Evolutionary conservation across 1,140 invertebrate genomes (phyloP).

Genomic region (Contarinia nasturtii): DNA sequence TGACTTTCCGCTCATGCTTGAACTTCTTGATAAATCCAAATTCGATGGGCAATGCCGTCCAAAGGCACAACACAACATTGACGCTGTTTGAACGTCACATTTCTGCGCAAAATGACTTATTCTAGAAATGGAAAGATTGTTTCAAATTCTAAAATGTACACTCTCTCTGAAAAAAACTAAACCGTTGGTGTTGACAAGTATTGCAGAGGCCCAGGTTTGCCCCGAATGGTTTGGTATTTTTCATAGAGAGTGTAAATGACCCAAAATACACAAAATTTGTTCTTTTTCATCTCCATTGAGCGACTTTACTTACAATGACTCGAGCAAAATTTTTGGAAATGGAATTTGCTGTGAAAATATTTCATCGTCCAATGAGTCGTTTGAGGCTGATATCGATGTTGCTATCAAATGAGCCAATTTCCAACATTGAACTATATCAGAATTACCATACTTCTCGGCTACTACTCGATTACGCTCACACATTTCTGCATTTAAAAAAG

Average conservation of each 20-base stretch:
- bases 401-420: slow-evolving; percentile 52
- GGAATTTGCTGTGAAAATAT: slow-evolving; percentile 38
- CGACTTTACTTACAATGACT: slow-evolving; percentile 73
- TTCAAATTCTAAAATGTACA: no score
- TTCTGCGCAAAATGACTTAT: slow-evolving; percentile 59
- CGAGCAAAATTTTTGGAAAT: slow-evolving; percentile 65
- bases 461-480: slow-evolving; percentile 64
- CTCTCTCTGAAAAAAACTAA: slow-evolving; percentile 5
- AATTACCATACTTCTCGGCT: slow-evolving; percentile 49
- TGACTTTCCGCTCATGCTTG: slow-evolving; percentile 1
- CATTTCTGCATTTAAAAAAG: slow-evolving; percentile 7
- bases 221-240: no score
- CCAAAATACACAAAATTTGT: no score
- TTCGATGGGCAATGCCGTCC: slow-evolving; percentile 25
- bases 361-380: slow-evolving; percentile 15
- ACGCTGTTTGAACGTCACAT: slow-evolving; percentile 80
- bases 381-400: slow-evolving; percentile 26
- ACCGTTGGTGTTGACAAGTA: no score
- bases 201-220: no score
- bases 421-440: slow-evolving; percentile 76
- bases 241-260: no score
- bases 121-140: slow-evolving; percentile 24
- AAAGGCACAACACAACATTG: slow-evolving; percentile 79
- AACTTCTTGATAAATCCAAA: slow-evolving; percentile 1
- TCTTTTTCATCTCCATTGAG: no score